phyloP scores from a whole-genome alignment of 2,888 invertebrate genomes.

The Notodonta ziczac region DNA sequence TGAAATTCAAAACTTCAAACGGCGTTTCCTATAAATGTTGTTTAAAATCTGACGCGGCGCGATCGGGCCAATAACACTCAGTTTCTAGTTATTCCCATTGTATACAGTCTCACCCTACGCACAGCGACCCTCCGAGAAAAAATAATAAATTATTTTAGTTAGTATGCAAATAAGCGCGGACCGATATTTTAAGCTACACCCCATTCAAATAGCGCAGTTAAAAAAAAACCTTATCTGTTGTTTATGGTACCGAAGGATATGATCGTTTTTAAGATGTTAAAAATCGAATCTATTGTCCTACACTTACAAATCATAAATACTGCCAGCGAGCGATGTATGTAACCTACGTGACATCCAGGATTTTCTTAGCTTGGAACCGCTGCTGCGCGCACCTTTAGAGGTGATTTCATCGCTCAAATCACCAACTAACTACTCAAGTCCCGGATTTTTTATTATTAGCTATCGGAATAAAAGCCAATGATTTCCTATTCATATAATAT shows the following conservation, averaged over 20 bases:
- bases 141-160: slow-evolving; percentile 85
- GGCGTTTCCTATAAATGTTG: slow-evolving; percentile 58
- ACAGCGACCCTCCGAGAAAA: slow-evolving; percentile 77
- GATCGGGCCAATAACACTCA: slow-evolving; percentile 81
- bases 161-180: slow-evolving; percentile 82
- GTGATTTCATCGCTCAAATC: too few species aligned
- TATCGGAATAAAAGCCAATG: too few species aligned
- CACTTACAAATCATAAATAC: too few species aligned
- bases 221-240: slow-evolving; percentile 54
- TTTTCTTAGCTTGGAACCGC: too few species aligned
- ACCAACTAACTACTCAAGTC: too few species aligned
- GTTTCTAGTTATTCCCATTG: slow-evolving; percentile 79
- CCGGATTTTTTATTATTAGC: too few species aligned
- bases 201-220: slow-evolving; percentile 69
- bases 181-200: slow-evolving; percentile 82
- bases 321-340: too few species aligned
- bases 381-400: too few species aligned
- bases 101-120: slow-evolving; percentile 71
- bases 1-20: slow-evolving; percentile 56
- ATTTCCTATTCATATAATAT: too few species aligned
- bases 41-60: slow-evolving; percentile 60
- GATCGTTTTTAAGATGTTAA: slow-evolving; percentile 37
- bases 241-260: slow-evolving; percentile 70
- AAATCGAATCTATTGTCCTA: slow-evolving; percentile 10
- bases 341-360: too few species aligned